These are phyloP conservation scores for Triplophysa rosa DNA, from an alignment of 2,113 vertebrate species.

Conservation along the genomic window DNA sequence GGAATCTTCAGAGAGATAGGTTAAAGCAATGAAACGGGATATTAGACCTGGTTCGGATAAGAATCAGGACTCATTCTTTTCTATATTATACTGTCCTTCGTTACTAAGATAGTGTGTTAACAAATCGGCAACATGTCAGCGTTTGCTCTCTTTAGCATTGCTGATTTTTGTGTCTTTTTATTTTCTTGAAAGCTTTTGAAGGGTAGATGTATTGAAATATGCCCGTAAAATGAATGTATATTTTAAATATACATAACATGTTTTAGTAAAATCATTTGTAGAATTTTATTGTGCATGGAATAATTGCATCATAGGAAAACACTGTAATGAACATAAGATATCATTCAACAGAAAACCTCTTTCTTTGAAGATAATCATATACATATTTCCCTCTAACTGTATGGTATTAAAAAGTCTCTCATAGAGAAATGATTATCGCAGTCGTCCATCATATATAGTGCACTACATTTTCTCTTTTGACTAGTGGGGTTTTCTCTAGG, in stretches of 20 bases:
- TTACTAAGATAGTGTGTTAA: constrained; percentile 13
- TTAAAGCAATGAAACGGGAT: constrained; percentile 3
- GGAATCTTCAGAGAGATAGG: neutral
- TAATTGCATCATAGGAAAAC: neutral
- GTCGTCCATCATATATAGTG: neutral
- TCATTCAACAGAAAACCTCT: neutral
- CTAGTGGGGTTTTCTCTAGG: neutral
- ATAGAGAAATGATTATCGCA: neutral
- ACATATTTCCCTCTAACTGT: constrained; percentile 4
- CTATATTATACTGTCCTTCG: constrained; percentile 23
- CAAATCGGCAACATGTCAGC: constrained; percentile 16
- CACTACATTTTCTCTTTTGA: neutral
- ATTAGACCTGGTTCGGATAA: constrained; percentile 3
- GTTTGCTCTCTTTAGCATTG: neutral
- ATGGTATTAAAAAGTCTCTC: too few relatives aligned
- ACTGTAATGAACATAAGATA: neutral
- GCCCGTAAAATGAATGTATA: constrained; percentile 5
- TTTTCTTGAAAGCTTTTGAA: constrained; percentile 39
- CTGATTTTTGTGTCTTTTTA: neutral
- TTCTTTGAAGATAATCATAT: neutral
- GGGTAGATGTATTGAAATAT: constrained; percentile 3
- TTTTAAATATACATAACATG: neutral
- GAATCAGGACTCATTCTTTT: neutral
- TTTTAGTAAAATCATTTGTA: neutral
- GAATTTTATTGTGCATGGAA: constrained; percentile 5